phyloP scores from a whole-genome alignment of 37 sponge, comb jelly and placozoan genomes.

The Axinella damicornis region DNA sequence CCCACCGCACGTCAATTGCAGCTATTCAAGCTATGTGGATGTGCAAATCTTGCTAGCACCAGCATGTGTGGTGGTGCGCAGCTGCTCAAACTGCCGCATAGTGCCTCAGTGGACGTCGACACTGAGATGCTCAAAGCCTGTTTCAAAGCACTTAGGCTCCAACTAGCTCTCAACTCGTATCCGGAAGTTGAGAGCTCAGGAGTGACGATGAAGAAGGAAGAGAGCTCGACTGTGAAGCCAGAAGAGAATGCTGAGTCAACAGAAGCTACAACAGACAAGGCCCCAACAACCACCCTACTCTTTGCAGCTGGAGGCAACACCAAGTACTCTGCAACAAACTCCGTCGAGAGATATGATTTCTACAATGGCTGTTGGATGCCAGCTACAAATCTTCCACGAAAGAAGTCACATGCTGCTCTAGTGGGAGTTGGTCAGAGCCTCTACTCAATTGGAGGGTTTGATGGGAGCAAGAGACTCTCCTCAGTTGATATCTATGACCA shows the following conservation, averaged over 20 bases:
- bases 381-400: slow-evolving; percentile 22
- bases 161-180: background rate
- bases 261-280: background rate
- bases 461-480: slow-evolving; percentile 18
- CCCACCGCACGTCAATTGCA: background rate
- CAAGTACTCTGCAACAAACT: background rate
- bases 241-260: background rate
- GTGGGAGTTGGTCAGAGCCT: slow-evolving; percentile 16
- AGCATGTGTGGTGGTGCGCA: background rate
- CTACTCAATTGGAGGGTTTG: slow-evolving; percentile 45
- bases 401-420: slow-evolving; percentile 37
- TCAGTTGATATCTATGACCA: slow-evolving; percentile 25
- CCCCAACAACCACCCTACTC: background rate
- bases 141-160: background rate
- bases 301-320: slow-evolving; percentile 36
- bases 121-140: background rate
- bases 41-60: background rate
- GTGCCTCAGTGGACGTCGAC: background rate
- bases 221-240: background rate
- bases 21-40: background rate
- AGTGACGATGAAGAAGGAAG: background rate
- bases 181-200: background rate
- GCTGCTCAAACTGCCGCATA: background rate
- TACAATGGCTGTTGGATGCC: slow-evolving; percentile 12
- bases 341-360: slow-evolving; percentile 27